These are phyloP conservation scores for Pseudopodoces humilis DNA, from an alignment of 2,113 vertebrate genomes.

Conservation along the genomic window DNA sequence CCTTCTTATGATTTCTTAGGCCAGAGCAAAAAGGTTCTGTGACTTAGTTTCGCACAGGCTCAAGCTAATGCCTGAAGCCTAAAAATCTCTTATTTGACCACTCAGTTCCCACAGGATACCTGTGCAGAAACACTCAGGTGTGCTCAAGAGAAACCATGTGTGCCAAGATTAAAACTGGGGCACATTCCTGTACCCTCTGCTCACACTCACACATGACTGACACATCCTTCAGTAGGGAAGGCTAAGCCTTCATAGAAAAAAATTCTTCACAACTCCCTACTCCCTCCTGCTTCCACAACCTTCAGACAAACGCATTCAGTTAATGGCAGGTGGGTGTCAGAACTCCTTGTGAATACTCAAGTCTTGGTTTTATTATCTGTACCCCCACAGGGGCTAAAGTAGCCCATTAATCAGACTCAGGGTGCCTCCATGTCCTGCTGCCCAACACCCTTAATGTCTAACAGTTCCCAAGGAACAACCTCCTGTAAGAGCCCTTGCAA, in stretches of 20 bases:
- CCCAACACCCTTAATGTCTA: rapidly evolving
- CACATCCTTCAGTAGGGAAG: rapidly evolving
- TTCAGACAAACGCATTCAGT: neutral
- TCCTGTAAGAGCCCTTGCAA: neutral
- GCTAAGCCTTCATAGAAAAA: neutral
- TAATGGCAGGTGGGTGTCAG: neutral
- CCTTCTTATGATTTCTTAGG: too few relatives aligned
- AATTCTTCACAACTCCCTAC: neutral
- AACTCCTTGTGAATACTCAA: neutral
- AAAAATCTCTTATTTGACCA: too few relatives aligned
- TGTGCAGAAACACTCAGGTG: neutral
- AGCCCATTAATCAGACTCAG: neutral
- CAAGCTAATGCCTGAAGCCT: too few relatives aligned
- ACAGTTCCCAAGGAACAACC: neutral
- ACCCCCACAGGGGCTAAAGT: neutral
- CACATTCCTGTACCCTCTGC: rapidly evolving
- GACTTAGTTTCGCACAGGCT: too few relatives aligned
- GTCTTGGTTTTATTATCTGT: neutral
- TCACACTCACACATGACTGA: rapidly evolving
- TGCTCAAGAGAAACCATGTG: neutral
- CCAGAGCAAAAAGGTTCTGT: too few relatives aligned
- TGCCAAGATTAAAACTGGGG: neutral
- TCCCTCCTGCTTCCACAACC: neutral
- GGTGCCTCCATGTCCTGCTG: neutral
- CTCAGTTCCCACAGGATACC: neutral